Evolutionary conservation across 2,113 vertebrate genomes (phyloP).

Genomic region (Saguinus imperator): DNA sequence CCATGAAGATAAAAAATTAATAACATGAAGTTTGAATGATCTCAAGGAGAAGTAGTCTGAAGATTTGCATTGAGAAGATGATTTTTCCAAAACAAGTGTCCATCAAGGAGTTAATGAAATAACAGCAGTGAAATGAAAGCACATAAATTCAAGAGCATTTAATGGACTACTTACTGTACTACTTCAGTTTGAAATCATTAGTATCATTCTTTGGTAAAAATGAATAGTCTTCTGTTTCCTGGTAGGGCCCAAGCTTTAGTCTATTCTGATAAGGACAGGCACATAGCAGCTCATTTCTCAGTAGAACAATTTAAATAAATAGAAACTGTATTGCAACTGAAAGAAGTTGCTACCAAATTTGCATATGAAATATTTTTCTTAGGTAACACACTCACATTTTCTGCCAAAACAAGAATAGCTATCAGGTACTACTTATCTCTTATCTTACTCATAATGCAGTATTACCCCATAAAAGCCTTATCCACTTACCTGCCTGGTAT

Average conservation of each 20-base stretch:
- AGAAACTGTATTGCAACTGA: background rate
- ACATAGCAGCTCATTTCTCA: background rate
- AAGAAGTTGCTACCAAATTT: background rate
- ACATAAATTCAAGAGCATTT: background rate
- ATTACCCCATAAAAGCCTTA: background rate
- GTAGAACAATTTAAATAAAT: background rate
- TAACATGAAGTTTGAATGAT: background rate
- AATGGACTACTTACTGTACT: background rate
- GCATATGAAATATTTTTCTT: background rate
- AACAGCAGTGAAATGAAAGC: background rate
- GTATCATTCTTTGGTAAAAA: background rate
- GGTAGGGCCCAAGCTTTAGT: background rate
- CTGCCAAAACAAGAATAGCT: background rate
- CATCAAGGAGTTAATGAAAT: background rate
- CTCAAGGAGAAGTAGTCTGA: background rate
- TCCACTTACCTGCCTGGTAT: background rate
- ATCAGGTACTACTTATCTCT: background rate
- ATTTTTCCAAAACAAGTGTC: background rate
- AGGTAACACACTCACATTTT: background rate
- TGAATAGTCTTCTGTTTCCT: background rate
- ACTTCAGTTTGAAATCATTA: background rate
- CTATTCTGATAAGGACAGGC: background rate
- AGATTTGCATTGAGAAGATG: background rate
- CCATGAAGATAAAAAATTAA: background rate
- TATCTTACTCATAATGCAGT: background rate